Conservation (phyloP, 2,888 invertebrate genomes). For the Neoascia interrupta region DNA sequence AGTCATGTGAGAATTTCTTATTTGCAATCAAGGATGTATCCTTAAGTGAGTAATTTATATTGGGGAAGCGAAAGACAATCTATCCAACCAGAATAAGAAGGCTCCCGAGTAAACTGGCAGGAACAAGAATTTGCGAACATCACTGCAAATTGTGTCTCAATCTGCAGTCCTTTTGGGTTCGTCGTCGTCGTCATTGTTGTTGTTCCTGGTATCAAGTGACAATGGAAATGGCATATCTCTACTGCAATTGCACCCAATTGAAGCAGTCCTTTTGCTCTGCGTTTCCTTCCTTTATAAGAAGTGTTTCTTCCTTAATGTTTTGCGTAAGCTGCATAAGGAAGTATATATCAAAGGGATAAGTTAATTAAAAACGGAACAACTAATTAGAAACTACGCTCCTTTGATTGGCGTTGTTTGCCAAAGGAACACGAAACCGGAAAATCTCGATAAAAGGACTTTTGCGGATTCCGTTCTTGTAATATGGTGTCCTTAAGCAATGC, state of each 20-base stretch:
- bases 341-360: slow-evolving; percentile 63
- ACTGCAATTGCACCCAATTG: too few species aligned
- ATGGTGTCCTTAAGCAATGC: slow-evolving; percentile 32
- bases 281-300: slow-evolving; percentile 42
- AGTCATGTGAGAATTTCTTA: slow-evolving; percentile 70
- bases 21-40: slow-evolving; percentile 70
- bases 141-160: slow-evolving; percentile 70
- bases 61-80: slow-evolving; percentile 68
- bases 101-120: slow-evolving; percentile 69
- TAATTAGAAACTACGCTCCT: slow-evolving; percentile 59
- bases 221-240: slow-evolving; percentile 29
- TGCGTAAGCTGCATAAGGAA: slow-evolving; percentile 45
- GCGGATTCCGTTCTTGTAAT: slow-evolving; percentile 19
- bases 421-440: slow-evolving; percentile 5
- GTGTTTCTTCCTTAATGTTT: slow-evolving; percentile 18
- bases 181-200: slow-evolving; percentile 22
- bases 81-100: slow-evolving; percentile 70
- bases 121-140: slow-evolving; percentile 70
- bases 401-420: slow-evolving; percentile 42
- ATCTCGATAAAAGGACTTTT: slow-evolving; percentile 24
- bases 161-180: slow-evolving; percentile 64
- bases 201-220: slow-evolving; percentile 33
- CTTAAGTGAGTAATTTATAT: slow-evolving; percentile 70
- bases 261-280: slow-evolving; percentile 11
- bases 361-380: slow-evolving; percentile 68